Base-by-base conservation (phyloP, 1,140 invertebrate species). In the Hormaphis cornu region DNA sequence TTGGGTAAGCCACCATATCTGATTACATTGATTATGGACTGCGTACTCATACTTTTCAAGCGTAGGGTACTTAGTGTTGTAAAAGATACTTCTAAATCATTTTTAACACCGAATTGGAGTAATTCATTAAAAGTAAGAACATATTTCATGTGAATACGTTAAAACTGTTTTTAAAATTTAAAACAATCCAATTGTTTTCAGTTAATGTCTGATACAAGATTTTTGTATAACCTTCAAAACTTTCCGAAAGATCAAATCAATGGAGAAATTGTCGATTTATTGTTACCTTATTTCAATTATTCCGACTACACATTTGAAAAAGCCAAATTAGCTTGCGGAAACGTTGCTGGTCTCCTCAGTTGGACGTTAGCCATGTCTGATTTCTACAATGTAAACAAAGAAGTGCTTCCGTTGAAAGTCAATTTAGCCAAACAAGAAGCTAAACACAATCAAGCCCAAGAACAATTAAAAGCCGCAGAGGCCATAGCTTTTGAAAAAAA, bases 21-120 rank as follows among this genome's bases (percentile, higher is more conserved):
- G 0, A 97, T 98, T 74, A 97, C 97, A 93, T 83, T 94, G 73
- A 97, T 98, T 72, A 97, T 98, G 95, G 95, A 97, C 75, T 94
- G 90, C 76, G 94, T 97, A 1, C 77, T 97, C 48, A 89, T 98
- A 71, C 79, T 98, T 5, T 97, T 97, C 77, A 92, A 95, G 81
- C 83, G 90, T 72, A 89, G 87, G 80, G 80, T 93, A 54, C 86
- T 92, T 76, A 82, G 89, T 0, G 84, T 92, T 4, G 85, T 88
- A 74, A 81, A 85, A 12, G 95, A 98, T 77, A 84, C 87, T 9
- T 83, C 88, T n/a, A 86, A 86, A 10, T 83, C 87, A 1, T 94
- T 89, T 79, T 87, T 91, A 0, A 95, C 95, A 78, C 93, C 95
- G 16, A 95, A 93, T 0, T 97, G 95, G 95, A 84, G 86, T 1